These are phyloP conservation scores for Stegastes partitus DNA, from an alignment of 2,113 vertebrate genomes.

Conservation along the genomic window DNA sequence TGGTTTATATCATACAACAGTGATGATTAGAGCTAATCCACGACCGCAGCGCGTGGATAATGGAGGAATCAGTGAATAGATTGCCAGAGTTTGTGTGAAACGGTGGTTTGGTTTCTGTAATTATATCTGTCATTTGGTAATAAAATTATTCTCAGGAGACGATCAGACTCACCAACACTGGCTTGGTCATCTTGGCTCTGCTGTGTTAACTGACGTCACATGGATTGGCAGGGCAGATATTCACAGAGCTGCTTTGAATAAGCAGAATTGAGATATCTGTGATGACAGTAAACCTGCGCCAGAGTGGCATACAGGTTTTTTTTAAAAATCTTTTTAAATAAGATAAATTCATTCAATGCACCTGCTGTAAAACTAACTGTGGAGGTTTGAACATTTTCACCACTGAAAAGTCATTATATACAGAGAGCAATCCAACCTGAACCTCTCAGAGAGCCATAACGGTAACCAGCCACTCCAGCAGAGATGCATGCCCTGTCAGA, in stretches of 20 bases:
- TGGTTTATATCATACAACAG: slow-evolving; percentile 64
- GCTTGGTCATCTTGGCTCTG: neutral
- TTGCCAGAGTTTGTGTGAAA: slow-evolving; percentile 44
- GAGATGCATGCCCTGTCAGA: slow-evolving; percentile 52
- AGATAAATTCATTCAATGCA: slow-evolving; percentile 22
- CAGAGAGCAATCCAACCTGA: slow-evolving; percentile 38
- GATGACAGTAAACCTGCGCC: slow-evolving; percentile 7
- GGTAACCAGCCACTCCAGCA: slow-evolving; percentile 50
- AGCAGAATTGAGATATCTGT: slow-evolving; percentile 21
- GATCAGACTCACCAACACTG: neutral
- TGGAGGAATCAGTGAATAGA: slow-evolving; percentile 39
- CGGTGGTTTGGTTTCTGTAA: slow-evolving; percentile 48
- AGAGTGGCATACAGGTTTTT: neutral
- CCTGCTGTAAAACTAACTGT: slow-evolving; percentile 19
- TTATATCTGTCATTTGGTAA: slow-evolving; percentile 49
- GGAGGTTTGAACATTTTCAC: slow-evolving; percentile 40
- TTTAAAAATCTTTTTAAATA: slow-evolving; percentile 20
- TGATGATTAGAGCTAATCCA: slow-evolving; percentile 73
- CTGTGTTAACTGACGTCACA: slow-evolving; percentile 25
- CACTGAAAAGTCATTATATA: slow-evolving; percentile 33
- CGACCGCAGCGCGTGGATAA: slow-evolving; percentile 55
- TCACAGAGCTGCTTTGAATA: slow-evolving; percentile 6
- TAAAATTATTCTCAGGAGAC: slow-evolving; percentile 34
- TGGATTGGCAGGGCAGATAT: slow-evolving; percentile 12
- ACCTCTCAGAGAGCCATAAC: slow-evolving; percentile 45